Base-by-base conservation (phyloP, 2,797 vertebrate species). In the Trichosurus vulpecula region DNA sequence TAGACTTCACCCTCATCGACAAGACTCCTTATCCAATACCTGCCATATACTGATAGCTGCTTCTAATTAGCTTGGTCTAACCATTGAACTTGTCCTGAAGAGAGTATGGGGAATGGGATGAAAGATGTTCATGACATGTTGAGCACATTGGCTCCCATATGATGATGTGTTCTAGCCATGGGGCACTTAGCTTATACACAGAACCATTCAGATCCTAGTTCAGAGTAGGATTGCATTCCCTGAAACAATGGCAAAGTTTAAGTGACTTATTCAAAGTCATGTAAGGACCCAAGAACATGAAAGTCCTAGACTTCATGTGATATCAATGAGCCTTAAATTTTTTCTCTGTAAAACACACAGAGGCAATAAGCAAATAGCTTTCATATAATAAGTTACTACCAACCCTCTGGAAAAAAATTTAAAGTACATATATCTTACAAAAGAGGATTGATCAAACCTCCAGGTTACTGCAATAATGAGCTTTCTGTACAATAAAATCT, bases 161-260 rank as follows among this genome's bases (percentile, higher is more conserved):
- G 9, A 51, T 4, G 22, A 27, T 87, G 9, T 81, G 41, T 81
- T 66, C 66, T 74, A 74, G n/a, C 66, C 66, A 81, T 81, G 19
- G n/a, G 19, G 13, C 3, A 57, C 47, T 95, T 92, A 56, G 61
- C 95, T 54, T 8, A 66, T 51, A 91, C 61, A 92, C 53, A 91
- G 13, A 91, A 90, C 92, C 25, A 56, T 90, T 41, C 91, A 92
- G 16, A 95, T 56, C 91, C 19, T 58, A 93, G 0, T 27, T 87
- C 41, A 51, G 41, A 87, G 51, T 25, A 87, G 41, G 51, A 41
- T 14, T 31, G 41, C 29, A 31, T 87, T 96, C 54, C 57, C 94
- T 89, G 54, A 96, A 96, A 91, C 47, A 54, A 54, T 22, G 87
- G n/a, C 54, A 93, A 61, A 96, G 96, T 92, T 90, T 41, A 93